Percentiles rank a stretch among this genome's conserved stretches.
Conservation (phyloP, 1,140 invertebrate genomes). For the Drosophila pseudoananassae region DNA sequence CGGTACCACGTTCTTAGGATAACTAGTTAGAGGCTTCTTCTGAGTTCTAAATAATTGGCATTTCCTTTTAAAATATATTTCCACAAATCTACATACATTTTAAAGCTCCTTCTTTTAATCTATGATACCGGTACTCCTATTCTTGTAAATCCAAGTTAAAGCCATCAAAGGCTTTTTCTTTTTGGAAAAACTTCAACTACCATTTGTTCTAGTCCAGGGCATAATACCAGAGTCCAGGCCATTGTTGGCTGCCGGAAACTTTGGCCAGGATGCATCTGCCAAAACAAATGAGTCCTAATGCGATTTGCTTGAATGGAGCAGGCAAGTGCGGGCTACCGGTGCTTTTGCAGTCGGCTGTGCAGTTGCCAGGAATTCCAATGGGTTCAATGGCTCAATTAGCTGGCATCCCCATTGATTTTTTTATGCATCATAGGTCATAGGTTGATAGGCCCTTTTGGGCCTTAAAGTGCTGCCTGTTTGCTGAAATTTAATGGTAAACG, state of each 20-base stretch:
- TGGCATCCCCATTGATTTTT: conserved; percentile 7
- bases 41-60: too few relatives aligned
- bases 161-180: not conserved
- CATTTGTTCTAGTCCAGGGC: too few relatives aligned
- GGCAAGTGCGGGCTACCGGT: not conserved
- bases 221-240: not conserved
- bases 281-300: conserved; percentile 83
- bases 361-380: conserved; percentile 5
- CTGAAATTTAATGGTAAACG: conserved; percentile 8
- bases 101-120: too few relatives aligned
- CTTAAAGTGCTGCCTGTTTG: conserved; percentile 10
- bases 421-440: too few relatives aligned
- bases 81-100: too few relatives aligned
- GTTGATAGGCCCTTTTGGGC: not conserved
- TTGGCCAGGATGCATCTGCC: conserved; percentile 61
- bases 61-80: too few relatives aligned
- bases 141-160: too few relatives aligned
- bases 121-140: too few relatives aligned
- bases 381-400: conserved; percentile 37
- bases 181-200: too few relatives aligned
- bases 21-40: too few relatives aligned
- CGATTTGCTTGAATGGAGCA: conserved; percentile 71
- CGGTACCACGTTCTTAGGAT: not conserved
- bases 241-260: not conserved
- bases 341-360: not conserved